Conservation (phyloP, 2,113 vertebrate species). For the Mionectes macconnelli region DNA sequence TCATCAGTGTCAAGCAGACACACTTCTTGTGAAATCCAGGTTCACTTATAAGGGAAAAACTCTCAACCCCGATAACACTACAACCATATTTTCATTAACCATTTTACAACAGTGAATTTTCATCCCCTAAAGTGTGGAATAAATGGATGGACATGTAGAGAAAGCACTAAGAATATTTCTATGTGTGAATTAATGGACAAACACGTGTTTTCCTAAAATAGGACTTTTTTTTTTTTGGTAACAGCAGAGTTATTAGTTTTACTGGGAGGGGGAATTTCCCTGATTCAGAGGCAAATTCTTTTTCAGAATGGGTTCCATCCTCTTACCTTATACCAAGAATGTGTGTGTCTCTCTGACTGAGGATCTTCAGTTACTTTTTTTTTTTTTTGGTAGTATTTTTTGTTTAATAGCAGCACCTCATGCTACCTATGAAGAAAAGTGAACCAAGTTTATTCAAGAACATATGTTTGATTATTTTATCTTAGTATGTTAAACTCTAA, state of each 20-base stretch:
- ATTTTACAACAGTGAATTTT: background rate
- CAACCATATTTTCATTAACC: background rate
- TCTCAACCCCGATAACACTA: fast-evolving
- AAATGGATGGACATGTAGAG: background rate
- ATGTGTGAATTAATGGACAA: fast-evolving
- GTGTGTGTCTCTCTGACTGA: background rate
- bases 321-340: background rate
- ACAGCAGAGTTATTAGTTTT: background rate
- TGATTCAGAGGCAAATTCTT: background rate
- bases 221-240: background rate
- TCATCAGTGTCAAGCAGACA: background rate
- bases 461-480: background rate
- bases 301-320: background rate
- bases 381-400: background rate
- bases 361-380: background rate
- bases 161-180: background rate
- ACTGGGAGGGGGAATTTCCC: background rate
- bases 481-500: conserved; percentile 34
- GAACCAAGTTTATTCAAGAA: background rate
- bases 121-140: background rate
- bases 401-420: background rate
- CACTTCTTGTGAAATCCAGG: background rate
- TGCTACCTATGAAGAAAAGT: background rate
- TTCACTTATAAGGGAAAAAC: background rate
- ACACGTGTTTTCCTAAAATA: background rate